Conservation (phyloP, 2,113 vertebrate species). For the Corydoras sp. region DNA sequence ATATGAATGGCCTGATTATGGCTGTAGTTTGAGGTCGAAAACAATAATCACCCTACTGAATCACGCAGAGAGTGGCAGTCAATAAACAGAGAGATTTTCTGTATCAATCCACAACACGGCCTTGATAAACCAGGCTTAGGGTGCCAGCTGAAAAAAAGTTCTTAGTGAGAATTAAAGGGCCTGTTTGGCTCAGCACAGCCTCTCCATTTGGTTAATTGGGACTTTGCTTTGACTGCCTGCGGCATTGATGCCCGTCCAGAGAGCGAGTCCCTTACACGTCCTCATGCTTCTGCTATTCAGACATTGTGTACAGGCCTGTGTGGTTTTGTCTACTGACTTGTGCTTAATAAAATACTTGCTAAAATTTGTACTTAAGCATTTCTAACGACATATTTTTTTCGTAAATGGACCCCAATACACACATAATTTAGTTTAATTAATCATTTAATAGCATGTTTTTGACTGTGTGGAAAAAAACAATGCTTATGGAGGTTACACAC, state of each 20-base stretch:
- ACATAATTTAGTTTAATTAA: too few relatives aligned
- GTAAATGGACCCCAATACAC: too few relatives aligned
- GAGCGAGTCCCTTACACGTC: constrained; percentile 11
- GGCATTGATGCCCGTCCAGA: constrained; percentile 34
- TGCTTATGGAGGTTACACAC: too few relatives aligned
- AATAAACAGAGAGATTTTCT: constrained; percentile 25
- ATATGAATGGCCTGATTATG: constrained; percentile 23
- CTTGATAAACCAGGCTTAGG: constrained; percentile 12
- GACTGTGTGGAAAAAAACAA: too few relatives aligned
- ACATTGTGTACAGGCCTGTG: background rate
- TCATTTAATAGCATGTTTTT: too few relatives aligned
- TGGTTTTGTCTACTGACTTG: too few relatives aligned
- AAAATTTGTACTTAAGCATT: too few relatives aligned
- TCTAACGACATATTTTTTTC: too few relatives aligned
- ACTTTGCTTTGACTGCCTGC: constrained; percentile 32
- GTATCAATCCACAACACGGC: constrained; percentile 10
- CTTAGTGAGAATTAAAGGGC: constrained; percentile 34
- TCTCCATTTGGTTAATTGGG: constrained; percentile 39
- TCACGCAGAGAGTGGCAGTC: constrained; percentile 11
- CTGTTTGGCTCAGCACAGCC: constrained; percentile 25
- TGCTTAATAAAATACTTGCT: too few relatives aligned
- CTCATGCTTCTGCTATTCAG: background rate
- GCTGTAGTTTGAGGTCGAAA: constrained; percentile 7
- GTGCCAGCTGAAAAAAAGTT: constrained; percentile 31
- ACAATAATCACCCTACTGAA: constrained; percentile 11